Evolutionary conservation across 2,113 vertebrate genomes (phyloP), one percentile per base, ranked within the genome.

Genomic region (Pteruthius melanotis): DNA sequence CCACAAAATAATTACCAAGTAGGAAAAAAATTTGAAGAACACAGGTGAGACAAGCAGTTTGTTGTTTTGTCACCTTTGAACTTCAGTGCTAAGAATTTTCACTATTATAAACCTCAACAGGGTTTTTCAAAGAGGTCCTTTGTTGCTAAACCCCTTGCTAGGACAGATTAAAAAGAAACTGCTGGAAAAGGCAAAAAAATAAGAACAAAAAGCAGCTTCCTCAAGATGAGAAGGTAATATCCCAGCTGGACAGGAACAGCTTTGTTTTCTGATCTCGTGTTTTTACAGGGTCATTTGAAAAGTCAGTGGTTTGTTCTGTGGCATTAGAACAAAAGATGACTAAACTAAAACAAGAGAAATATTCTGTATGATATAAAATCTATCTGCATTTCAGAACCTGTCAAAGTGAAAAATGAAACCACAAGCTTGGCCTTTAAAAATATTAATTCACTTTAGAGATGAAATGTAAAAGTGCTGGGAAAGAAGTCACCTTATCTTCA

Each of bases 381-480:
- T 68, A 70, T 96, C 97, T 97, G 83, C 65, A 94, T 98, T 96
- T 97, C 94, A 94, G 87, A 80, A 96, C 63, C 96, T 98, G 97
- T 97, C 98, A 97, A 92, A 95, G 97, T 98, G 98, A 98, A 96
- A 98, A 98, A 98, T 98, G 97, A 94, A 96, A 72, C 90, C 52
- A 42, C 28, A 69, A 44, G 63, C 89, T 83, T 98, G 98, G 95
- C 97, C 98, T 98, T 98, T 98, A 97, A 97, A 98, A 97, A 97
- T 97, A 97, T 97, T 97, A 97, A 98, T 98, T 98, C 97, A 94
- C 97, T 96, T 87, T 96, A 86, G 95, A 97, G 97, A 96, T 89
- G 42, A 95, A 97, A 94, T 75, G 52, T 75, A 93, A 74, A 86
- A 90, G 47, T 70, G 39, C 69, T 88, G 70, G 88, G 50, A 93